A percentile compares a stretch with the other conserved stretches of the same genome.
Conservation (phyloP, 2,888 invertebrate genomes). For the Drosophila anomelani region DNA sequence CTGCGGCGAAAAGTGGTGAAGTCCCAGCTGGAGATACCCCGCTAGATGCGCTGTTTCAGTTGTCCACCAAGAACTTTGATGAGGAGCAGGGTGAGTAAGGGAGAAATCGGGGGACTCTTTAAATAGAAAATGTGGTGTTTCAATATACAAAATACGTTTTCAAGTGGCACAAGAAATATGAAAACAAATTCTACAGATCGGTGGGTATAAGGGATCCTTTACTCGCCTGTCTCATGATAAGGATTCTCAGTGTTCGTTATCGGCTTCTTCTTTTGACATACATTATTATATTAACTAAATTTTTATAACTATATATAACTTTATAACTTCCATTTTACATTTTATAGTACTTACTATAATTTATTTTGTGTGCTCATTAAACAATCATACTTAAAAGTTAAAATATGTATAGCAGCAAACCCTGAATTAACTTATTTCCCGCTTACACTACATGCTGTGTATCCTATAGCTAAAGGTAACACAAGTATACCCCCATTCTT, state of each 20-base stretch:
- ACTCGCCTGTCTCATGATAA: background rate
- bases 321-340: background rate
- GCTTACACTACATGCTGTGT: background rate
- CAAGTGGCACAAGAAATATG: background rate
- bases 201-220: no score
- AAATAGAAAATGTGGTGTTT: no score
- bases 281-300: background rate
- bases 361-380: background rate
- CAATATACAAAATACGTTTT: background rate
- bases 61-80: constrained; percentile 98
- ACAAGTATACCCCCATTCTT: background rate
- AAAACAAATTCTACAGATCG: background rate
- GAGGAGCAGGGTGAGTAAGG: constrained; percentile 90
- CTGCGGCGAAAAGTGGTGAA: background rate
- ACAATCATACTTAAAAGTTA: background rate
- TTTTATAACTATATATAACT: no score
- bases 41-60: constrained; percentile 97
- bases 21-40: constrained; percentile 88
- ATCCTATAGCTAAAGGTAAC: background rate
- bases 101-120: background rate
- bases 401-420: no score
- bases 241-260: background rate
- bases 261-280: no score
- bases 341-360: background rate
- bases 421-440: background rate